Conservation (phyloP, 2,888 invertebrate species). For the Dorcus parallelipipedus region DNA sequence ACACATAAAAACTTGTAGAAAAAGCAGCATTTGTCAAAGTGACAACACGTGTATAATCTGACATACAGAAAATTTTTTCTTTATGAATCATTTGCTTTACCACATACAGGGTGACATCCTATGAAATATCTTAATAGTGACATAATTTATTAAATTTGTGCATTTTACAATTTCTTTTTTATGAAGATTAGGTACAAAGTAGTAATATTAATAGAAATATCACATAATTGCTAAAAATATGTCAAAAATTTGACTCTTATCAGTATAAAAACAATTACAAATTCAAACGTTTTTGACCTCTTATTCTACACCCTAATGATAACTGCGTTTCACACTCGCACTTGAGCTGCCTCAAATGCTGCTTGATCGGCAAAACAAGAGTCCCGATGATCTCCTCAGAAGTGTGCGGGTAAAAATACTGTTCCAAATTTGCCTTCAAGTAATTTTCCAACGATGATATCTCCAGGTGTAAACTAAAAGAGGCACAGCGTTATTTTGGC, state of each 20-base stretch:
- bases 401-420: constrained; percentile 57
- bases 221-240: constrained; percentile 1
- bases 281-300: constrained; percentile 40
- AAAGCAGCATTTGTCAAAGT: neutral
- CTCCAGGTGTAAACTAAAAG: constrained; percentile 53
- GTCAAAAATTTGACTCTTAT: constrained; percentile 2
- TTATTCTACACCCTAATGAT: constrained; percentile 47
- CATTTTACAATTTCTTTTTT: neutral
- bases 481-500: constrained; percentile 10
- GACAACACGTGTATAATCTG: neutral
- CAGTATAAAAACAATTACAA: constrained; percentile 20
- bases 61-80: neutral
- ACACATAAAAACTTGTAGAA: constrained; percentile 6
- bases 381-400: constrained; percentile 61
- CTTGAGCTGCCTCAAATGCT: constrained; percentile 52
- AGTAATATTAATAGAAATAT: neutral
- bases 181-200: neutral
- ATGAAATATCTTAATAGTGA: neutral
- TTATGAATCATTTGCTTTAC: too few relatives aligned
- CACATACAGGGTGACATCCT: neutral
- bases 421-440: constrained; percentile 52
- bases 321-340: constrained; percentile 54
- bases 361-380: constrained; percentile 53
- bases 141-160: constrained; percentile 1
- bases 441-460: constrained; percentile 54